These are phyloP conservation scores for Ascidia mentula DNA, from an alignment of 23 tunicate species.

Conservation along the genomic window DNA sequence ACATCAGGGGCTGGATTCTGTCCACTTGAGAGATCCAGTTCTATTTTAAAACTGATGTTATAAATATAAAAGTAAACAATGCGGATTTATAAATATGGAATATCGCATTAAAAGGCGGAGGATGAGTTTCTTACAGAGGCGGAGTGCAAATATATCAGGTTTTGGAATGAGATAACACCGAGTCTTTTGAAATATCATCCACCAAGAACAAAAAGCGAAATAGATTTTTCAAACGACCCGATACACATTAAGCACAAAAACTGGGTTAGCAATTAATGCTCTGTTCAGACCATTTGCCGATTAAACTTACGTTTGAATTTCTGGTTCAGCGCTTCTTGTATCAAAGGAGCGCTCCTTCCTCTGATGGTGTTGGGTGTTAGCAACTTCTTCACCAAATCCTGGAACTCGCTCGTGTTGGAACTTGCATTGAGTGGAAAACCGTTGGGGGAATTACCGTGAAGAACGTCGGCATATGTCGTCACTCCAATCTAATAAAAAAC, in stretches of 20 bases:
- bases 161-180: no score
- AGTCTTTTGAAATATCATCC: no score
- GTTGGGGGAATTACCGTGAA: constrained; percentile 8
- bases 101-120: no score
- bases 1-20: no score
- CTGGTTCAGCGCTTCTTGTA: constrained; percentile 19
- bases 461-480: background rate
- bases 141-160: no score
- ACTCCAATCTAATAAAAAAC: constrained; percentile 21
- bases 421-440: constrained; percentile 15
- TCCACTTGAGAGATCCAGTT: no score
- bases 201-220: background rate
- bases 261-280: no score
- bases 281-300: background rate
- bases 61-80: no score
- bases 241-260: no score
- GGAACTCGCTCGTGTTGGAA: background rate
- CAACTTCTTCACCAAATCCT: background rate
- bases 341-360: background rate
- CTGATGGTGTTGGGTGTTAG: background rate
- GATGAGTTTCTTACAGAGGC: no score
- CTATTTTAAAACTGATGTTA: no score
- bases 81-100: no score
- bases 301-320: constrained; percentile 11
- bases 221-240: background rate